Evolutionary conservation across 2,888 invertebrate genomes (phyloP).

Genomic region (Sepiola atlantica): DNA sequence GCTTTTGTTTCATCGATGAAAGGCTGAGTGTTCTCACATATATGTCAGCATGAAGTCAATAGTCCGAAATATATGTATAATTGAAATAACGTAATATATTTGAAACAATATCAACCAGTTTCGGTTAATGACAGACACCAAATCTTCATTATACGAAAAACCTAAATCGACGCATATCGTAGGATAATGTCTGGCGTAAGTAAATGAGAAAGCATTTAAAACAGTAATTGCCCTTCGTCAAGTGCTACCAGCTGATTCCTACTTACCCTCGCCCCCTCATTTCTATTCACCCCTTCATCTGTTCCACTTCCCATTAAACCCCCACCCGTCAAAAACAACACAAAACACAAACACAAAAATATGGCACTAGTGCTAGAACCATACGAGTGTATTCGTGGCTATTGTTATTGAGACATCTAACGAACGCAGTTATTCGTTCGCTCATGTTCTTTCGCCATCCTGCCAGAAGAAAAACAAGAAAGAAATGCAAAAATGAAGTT

Average conservation of each 20-base stretch:
- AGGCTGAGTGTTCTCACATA: no score
- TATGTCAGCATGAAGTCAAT: no score
- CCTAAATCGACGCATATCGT: background rate
- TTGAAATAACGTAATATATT: no score
- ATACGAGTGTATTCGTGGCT: background rate
- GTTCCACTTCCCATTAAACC: background rate
- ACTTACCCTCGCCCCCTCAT: background rate
- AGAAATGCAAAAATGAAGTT: background rate
- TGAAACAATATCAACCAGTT: no score
- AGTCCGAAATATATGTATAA: no score
- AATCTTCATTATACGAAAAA: no score
- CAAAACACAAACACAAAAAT: background rate
- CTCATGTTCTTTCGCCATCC: background rate
- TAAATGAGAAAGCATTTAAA: background rate
- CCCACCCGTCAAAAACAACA: no score
- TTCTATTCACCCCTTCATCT: background rate
- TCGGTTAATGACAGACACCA: no score
- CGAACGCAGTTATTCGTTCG: background rate
- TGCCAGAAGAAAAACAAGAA: background rate
- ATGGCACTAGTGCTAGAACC: background rate
- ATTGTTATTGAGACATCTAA: background rate
- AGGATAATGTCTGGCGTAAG: background rate
- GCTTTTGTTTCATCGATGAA: no score
- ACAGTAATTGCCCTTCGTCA: constrained; percentile 15
- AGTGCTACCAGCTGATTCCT: background rate